A percentile compares a stretch with the other conserved stretches of the same genome.
Conservation (phyloP, 1,140 invertebrate species). For the Tribolium castaneum region DNA sequence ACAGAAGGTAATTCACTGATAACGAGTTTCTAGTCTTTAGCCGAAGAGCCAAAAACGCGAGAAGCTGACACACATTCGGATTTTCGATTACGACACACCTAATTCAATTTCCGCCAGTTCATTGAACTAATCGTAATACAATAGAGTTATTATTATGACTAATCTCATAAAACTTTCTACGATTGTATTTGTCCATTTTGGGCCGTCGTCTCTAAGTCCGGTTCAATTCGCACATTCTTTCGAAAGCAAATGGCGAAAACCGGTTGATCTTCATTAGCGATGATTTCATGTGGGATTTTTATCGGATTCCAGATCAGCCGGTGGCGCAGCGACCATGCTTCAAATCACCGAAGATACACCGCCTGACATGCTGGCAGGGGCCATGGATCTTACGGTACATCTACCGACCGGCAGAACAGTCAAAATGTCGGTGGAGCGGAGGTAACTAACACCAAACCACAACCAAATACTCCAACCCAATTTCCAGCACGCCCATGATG, state of each 20-base stretch:
- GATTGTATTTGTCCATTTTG: constrained; percentile 2
- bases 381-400: constrained; percentile 79
- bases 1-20: constrained; percentile 31
- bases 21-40: background rate
- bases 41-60: background rate
- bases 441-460: constrained; percentile 65
- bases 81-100: background rate
- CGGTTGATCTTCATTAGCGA: constrained; percentile 1
- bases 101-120: constrained; percentile 5
- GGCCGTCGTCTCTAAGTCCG: background rate
- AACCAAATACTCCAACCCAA: background rate
- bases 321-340: constrained; percentile 65
- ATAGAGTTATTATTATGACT: constrained; percentile 11
- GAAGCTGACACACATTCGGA: background rate
- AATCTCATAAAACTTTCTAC: constrained; percentile 24
- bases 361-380: constrained; percentile 79
- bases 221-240: constrained; percentile 7
- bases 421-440: constrained; percentile 76
- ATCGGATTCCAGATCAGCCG: constrained; percentile 51
- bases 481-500: constrained; percentile 83
- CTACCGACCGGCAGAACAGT: constrained; percentile 73
- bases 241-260: background rate
- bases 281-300: constrained; percentile 23
- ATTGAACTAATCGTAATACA: constrained; percentile 9
- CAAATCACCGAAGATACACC: constrained; percentile 80